phyloP scores from a whole-genome alignment of 2,888 invertebrate species.

The Melinopterus prodromus region DNA sequence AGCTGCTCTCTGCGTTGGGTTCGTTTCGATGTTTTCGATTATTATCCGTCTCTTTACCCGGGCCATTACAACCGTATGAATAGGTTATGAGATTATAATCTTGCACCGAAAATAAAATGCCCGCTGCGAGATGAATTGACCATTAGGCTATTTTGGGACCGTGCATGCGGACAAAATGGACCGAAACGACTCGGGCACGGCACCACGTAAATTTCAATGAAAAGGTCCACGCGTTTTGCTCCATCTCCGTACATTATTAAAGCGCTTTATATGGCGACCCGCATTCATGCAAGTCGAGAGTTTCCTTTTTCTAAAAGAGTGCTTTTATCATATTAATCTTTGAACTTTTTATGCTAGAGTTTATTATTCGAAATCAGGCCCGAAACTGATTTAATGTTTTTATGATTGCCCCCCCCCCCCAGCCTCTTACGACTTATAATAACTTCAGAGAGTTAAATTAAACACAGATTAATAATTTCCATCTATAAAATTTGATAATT shows the following conservation, averaged over 20 bases:
- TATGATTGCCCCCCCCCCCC: too few relatives aligned
- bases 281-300: slow-evolving; percentile 14
- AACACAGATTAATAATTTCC: too few relatives aligned
- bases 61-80: slow-evolving; percentile 17
- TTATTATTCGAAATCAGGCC: too few relatives aligned
- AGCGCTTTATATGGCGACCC: not conserved
- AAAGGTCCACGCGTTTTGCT: not conserved
- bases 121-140: slow-evolving; percentile 21
- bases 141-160: slow-evolving; percentile 22
- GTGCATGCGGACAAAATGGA: not conserved
- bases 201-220: slow-evolving; percentile 11
- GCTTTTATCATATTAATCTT: too few relatives aligned
- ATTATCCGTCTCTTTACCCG: slow-evolving; percentile 15
- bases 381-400: too few relatives aligned
- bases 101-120: slow-evolving; percentile 18
- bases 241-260: not conserved
- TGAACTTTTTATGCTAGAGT: too few relatives aligned
- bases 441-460: too few relatives aligned
- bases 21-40: slow-evolving; percentile 11
- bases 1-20: too few relatives aligned
- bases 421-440: too few relatives aligned
- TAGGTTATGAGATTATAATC: slow-evolving; percentile 23
- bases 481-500: too few relatives aligned
- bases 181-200: not conserved
- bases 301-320: not conserved